A percentile compares a stretch with the other conserved stretches of the same genome.
Conservation (phyloP, 2,113 vertebrate genomes). For the Sorex fumeus region DNA sequence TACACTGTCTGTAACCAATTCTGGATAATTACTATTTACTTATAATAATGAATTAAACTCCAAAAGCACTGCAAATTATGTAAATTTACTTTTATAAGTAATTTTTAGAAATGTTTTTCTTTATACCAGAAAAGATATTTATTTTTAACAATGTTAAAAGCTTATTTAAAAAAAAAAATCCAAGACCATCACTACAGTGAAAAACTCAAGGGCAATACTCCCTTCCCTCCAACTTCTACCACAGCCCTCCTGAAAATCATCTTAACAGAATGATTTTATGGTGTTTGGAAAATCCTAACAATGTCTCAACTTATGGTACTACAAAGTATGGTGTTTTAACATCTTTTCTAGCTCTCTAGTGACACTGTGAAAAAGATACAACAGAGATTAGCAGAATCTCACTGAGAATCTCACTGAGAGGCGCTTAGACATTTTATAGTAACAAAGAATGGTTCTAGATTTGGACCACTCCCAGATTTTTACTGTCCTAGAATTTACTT, state of each 20-base stretch:
- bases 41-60: constrained; percentile 36
- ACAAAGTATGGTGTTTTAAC: not conserved
- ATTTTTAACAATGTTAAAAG: constrained; percentile 26
- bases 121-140: constrained; percentile 35
- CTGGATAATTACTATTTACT: constrained; percentile 28
- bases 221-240: not conserved
- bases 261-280: not conserved
- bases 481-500: not conserved
- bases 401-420: not conserved
- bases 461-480: constrained; percentile 18
- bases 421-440: constrained; percentile 2
- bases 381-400: not conserved
- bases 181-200: not conserved
- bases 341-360: constrained; percentile 29
- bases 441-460: constrained; percentile 19
- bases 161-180: constrained; percentile 44
- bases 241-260: not conserved
- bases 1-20: constrained; percentile 33
- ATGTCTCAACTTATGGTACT: not conserved
- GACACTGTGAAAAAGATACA: not conserved
- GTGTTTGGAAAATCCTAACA: not conserved
- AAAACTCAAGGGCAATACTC: constrained; percentile 19
- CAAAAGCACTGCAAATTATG: not conserved
- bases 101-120: constrained; percentile 41
- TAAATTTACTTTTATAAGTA: constrained; percentile 20